Conservation (phyloP, 2,888 invertebrate genomes). For the Cynaeus angustus region DNA sequence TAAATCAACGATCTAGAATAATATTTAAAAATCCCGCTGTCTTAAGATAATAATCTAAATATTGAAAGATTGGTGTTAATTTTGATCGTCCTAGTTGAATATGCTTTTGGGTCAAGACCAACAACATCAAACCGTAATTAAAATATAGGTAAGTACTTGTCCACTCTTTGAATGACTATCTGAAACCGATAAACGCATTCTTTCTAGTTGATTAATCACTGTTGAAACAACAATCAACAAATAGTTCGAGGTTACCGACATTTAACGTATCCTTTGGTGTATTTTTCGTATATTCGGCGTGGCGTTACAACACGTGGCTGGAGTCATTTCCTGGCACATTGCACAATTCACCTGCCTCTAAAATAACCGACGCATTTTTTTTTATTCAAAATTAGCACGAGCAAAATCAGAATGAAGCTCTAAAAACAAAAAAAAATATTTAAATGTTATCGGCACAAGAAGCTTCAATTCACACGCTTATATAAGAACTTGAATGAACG, state of each 20-base stretch:
- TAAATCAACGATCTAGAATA: no score
- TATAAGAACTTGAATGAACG: no score
- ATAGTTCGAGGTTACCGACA: conserved; percentile 37
- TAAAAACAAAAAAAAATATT: neutral
- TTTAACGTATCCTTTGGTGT: neutral
- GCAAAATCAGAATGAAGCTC: neutral
- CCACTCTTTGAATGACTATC: conserved; percentile 14
- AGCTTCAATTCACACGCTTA: no score
- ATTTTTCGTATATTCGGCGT: conserved; percentile 20
- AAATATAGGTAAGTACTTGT: conserved; percentile 21
- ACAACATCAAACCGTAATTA: conserved; percentile 25
- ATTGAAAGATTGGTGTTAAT: conserved; percentile 11
- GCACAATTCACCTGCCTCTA: conserved; percentile 25
- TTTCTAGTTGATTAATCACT: conserved; percentile 27
- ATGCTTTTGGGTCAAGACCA: conserved; percentile 32
- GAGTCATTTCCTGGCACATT: conserved; percentile 31
- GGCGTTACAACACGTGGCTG: conserved; percentile 8
- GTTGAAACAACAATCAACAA: conserved; percentile 18
- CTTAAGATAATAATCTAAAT: neutral
- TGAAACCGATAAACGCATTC: conserved; percentile 20
- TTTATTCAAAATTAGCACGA: neutral
- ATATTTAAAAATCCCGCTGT: no score
- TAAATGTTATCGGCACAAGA: no score
- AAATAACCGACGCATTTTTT: conserved; percentile 8
- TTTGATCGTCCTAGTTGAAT: conserved; percentile 20